Evolutionary conservation across 2,113 vertebrate genomes (phyloP).

Genomic region (Astur gentilis): DNA sequence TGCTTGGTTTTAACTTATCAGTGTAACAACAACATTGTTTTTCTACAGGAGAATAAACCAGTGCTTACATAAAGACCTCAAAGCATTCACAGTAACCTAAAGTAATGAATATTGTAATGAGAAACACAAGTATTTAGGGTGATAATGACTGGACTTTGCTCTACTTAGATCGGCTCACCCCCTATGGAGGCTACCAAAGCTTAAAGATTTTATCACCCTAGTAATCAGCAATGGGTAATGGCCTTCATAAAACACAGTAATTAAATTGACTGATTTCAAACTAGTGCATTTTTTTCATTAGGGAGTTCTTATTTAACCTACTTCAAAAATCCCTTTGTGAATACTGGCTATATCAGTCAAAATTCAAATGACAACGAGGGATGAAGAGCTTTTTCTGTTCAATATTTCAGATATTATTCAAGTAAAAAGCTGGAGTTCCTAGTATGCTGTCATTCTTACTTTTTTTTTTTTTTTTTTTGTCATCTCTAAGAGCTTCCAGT

Average conservation of each 20-base stretch:
- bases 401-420: background rate
- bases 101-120: conserved; percentile 72
- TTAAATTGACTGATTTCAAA: conserved; percentile 67
- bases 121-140: conserved; percentile 67
- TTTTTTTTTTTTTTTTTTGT: background rate
- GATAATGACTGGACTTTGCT: conserved; percentile 63
- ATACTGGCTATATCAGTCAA: background rate
- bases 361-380: background rate
- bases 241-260: conserved; percentile 70
- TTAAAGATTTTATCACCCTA: conserved; percentile 58
- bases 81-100: conserved; percentile 23
- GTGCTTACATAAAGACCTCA: conserved; percentile 39
- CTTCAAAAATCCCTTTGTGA: conserved; percentile 57
- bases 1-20: background rate
- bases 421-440: background rate
- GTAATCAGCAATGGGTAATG: conserved; percentile 60
- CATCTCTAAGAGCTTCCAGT: background rate
- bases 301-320: conserved; percentile 46
- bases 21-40: background rate
- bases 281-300: conserved; percentile 66
- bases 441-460: background rate
- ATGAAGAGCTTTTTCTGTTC: background rate
- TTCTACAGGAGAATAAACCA: conserved; percentile 18
- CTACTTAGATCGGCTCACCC: conserved; percentile 57
- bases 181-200: conserved; percentile 60